Conservation (phyloP, 2,797 vertebrate species). For the Sebastes trivittatus region DNA sequence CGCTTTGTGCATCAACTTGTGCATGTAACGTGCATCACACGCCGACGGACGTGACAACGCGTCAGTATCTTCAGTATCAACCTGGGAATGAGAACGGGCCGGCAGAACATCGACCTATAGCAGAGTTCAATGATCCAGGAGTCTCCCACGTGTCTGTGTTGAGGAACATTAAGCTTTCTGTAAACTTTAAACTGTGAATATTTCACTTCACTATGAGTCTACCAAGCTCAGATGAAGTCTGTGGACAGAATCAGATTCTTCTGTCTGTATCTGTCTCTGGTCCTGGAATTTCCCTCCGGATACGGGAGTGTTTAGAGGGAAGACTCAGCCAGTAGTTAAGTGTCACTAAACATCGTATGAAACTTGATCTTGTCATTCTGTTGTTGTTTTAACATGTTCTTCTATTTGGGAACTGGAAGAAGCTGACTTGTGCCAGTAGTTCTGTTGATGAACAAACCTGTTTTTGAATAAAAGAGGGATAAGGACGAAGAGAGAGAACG, state of each 20-base stretch:
- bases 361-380: background rate
- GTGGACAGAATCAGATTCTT: background rate
- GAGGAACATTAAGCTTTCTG: background rate
- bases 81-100: too few relatives aligned
- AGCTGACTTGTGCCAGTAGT: background rate
- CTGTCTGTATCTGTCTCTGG: background rate
- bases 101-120: background rate
- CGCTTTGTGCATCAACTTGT: too few relatives aligned
- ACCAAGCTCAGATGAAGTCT: background rate
- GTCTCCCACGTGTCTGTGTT: background rate
- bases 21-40: too few relatives aligned
- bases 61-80: too few relatives aligned
- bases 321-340: background rate
- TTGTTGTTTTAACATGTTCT: conserved; percentile 14
- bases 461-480: conserved; percentile 12
- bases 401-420: background rate
- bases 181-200: background rate
- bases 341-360: background rate
- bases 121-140: background rate
- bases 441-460: background rate
- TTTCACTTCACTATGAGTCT: background rate
- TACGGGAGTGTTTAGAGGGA: background rate
- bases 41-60: too few relatives aligned
- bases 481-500: background rate
- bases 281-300: background rate